Evolutionary conservation across 2,888 invertebrate genomes (phyloP), one percentile per base, ranked within the genome.

Genomic region (Pasiphila rectangulata): DNA sequence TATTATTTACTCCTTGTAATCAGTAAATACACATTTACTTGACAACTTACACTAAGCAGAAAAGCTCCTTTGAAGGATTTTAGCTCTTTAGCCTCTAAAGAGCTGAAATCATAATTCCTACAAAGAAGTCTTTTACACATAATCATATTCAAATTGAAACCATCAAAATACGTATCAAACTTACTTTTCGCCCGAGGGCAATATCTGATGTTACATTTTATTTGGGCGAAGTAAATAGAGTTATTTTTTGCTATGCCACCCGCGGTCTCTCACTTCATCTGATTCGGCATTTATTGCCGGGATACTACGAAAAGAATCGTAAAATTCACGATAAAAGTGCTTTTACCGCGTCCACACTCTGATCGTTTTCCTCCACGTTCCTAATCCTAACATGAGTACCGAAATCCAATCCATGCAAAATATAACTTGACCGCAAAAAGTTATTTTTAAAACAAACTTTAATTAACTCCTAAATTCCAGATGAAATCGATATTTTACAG

Each of bases 201-300:
- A 55, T 51, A 45, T 39, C 56, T 56, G 54, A 62, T 62, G 61
- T 65, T 67, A 57, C 61, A 64, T 65, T 70, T 71, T 72, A 71
- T 67, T 64, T 63, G 66, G 59, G 57, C 57, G 61, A 63, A 71
- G 70, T 73, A 74, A 75, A 76, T 72, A 72, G 66, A 75, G 70
- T 70, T 75, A 76, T 74, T 74, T 77, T 76, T 75, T 68, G 67
- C 66, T 61, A 69, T 69, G 68, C 73, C 74, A 67, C 69, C 67
- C 73, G 75, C 75, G 73, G 75, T 69, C 71, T 70, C 68, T 69
- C 75, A 73, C 78, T 79, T 74, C 76, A 75, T 82, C 75, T 76
- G 78, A 82, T 80, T 84, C 75, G 69, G 66, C 79, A 68, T 83
- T 84, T 84, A 83, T 79, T 70, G 78, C 72, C 47, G 64, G 78